Evolutionary conservation across 2,797 vertebrate species (phyloP), one percentile per base, ranked within the genome.

Genomic region (Cossypha dichroa): DNA sequence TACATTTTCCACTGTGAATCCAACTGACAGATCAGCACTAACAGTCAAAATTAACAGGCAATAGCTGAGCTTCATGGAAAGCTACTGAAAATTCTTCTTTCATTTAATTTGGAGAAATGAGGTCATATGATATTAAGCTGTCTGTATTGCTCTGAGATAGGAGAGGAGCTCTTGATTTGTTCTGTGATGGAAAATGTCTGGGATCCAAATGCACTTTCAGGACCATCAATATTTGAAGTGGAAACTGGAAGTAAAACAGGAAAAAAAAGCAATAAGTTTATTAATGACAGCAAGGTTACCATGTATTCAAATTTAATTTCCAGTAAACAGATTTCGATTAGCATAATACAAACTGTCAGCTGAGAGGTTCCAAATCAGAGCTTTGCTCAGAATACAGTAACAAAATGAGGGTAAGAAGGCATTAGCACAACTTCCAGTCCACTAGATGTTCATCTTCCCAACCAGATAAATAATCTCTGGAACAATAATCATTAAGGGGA

Each of bases 61-160:
- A 83, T 34, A 96, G 84, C 94, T 96, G 91, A 97, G 97, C 97
- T 97, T 98, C 98, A 98, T 98, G 97, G 96, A 96, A 98, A 95
- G 92, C 70, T 22, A 69, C 25, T 89, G 84, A 84, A 89, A 93
- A 94, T 69, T 92, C 92, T 82, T 90, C 87, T 95, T 83, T 96
- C 91, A 96, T 95, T 91, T 80, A 97, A 91, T 89, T 63, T 94
- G 86, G 60, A 93, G 93, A 91, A 93, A 82, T 63, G 74, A 96
- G 77, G 79, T 88, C 83, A 74, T 63, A 74, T 12, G 81, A 66
- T 64, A 86, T 56, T 73, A 96, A 90, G 79, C 74, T 79, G 85
- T 60, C 73, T 88, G 75, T 52, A 76, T 28, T 85, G 64, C 64
- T 85, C 78, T 28, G 87, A 93, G 63, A 92, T 36, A 63, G 85